Conservation (phyloP, 2,113 vertebrate genomes). For the Odontophorus gujanensis region DNA sequence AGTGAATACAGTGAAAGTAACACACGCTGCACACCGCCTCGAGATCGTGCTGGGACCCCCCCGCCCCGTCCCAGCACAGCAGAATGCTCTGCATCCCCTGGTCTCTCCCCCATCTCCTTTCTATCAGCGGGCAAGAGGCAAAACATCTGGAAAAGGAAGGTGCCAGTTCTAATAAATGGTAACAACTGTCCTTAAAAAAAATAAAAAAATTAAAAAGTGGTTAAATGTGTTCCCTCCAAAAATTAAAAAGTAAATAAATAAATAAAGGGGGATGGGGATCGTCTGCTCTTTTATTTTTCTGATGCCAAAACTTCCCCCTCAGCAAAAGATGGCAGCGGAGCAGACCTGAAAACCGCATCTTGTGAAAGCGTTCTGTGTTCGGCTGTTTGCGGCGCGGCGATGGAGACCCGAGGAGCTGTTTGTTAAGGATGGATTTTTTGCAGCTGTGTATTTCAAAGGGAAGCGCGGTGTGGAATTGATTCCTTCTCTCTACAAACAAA, state of each 20-base stretch:
- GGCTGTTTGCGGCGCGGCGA: background rate
- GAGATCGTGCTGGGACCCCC: too few relatives aligned
- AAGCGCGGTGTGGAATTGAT: background rate
- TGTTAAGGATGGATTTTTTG: background rate
- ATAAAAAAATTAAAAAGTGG: background rate
- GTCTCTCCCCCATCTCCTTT: background rate
- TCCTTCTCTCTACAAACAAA: background rate
- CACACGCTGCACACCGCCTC: background rate
- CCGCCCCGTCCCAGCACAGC: background rate
- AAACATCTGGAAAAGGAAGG: background rate
- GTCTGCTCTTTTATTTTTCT: background rate
- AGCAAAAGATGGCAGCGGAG: background rate
- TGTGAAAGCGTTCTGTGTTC: background rate
- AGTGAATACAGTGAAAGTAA: accelerated
- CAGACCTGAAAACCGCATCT: background rate
- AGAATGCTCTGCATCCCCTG: background rate
- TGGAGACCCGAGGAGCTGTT: background rate
- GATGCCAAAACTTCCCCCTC: background rate
- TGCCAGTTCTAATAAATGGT: background rate
- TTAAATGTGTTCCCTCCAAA: background rate
- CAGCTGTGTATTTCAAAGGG: background rate
- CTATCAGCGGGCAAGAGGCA: accelerated
- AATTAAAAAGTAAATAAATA: background rate
- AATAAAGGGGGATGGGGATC: background rate
- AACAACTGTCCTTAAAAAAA: background rate